These are phyloP conservation scores for Echinometra lucunter DNA, from an alignment of 53 echinoderm and acorn worm species.

Conservation along the genomic window DNA sequence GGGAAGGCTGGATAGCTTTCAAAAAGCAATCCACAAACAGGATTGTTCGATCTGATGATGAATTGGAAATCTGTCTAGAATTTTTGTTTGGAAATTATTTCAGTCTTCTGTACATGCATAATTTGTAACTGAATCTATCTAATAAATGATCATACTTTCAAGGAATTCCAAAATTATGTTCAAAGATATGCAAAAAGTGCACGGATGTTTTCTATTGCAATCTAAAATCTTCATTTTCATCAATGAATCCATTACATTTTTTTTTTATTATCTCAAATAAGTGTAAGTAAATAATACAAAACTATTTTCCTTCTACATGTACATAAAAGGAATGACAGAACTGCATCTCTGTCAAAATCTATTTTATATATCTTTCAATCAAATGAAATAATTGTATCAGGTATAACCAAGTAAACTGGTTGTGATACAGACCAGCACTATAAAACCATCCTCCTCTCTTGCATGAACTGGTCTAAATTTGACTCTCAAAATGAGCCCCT, in stretches of 20 bases:
- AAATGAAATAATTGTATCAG: neutral
- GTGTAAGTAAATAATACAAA: no score
- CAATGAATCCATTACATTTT: no score
- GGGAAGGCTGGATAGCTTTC: constrained; percentile 4
- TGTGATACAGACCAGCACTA: neutral
- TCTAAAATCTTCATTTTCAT: no score
- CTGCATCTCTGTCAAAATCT: neutral
- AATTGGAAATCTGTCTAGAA: no score
- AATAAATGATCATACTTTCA: neutral
- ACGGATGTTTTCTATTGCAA: no score
- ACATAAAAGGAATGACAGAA: neutral
- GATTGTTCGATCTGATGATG: neutral
- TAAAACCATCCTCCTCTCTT: neutral
- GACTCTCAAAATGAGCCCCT: constrained; percentile 29
- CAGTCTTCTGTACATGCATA: neutral
- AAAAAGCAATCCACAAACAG: neutral
- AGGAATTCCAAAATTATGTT: no score
- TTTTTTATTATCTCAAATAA: no score
- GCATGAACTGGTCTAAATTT: constrained; percentile 3
- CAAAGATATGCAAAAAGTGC: no score
- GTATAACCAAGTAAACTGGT: neutral
- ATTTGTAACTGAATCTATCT: neutral
- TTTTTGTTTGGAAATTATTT: neutral
- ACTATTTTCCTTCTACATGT: neutral
- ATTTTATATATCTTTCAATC: neutral